Conservation (phyloP, 2,797 vertebrate species). For the Rhodeus uyekii region DNA sequence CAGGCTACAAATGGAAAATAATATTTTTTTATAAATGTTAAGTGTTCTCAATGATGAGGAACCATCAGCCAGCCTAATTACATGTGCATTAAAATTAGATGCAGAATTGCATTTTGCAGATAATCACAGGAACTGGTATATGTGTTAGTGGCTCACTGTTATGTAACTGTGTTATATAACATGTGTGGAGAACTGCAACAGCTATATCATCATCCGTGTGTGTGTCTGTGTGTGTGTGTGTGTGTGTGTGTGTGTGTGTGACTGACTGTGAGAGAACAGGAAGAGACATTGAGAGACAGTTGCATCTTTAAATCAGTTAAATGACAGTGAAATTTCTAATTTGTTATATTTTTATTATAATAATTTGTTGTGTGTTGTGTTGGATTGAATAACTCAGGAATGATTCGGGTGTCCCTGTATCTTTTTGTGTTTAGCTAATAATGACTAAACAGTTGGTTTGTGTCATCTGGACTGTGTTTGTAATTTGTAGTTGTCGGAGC, state of each 20-base stretch:
- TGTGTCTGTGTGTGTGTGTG: not conserved
- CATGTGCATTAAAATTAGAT: not conserved
- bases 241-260: not conserved
- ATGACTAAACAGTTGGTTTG: no score
- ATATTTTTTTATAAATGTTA: no score
- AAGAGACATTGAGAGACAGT: slow-evolving; percentile 8
- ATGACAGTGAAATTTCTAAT: not conserved
- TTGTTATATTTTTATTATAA: no score
- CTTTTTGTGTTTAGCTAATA: not conserved
- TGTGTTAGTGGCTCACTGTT: slow-evolving; percentile 26
- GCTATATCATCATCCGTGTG: slow-evolving; percentile 7
- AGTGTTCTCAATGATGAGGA: not conserved
- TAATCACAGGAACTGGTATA: slow-evolving; percentile 14
- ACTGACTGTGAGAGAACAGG: not conserved
- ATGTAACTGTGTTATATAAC: slow-evolving; percentile 29
- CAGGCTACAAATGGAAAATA: not conserved
- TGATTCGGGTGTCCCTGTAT: not conserved
- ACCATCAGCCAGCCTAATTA: not conserved
- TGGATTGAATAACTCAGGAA: no score
- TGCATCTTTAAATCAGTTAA: not conserved
- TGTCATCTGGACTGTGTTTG: not conserved
- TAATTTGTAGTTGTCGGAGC: not conserved
- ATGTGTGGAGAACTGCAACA: slow-evolving; percentile 58
- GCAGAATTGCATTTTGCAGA: slow-evolving; percentile 17
- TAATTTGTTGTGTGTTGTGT: no score